Evolutionary conservation across 2,113 vertebrate genomes (phyloP), one percentile per base, ranked within the genome.

Genomic region (Hippocampus abdominalis): DNA sequence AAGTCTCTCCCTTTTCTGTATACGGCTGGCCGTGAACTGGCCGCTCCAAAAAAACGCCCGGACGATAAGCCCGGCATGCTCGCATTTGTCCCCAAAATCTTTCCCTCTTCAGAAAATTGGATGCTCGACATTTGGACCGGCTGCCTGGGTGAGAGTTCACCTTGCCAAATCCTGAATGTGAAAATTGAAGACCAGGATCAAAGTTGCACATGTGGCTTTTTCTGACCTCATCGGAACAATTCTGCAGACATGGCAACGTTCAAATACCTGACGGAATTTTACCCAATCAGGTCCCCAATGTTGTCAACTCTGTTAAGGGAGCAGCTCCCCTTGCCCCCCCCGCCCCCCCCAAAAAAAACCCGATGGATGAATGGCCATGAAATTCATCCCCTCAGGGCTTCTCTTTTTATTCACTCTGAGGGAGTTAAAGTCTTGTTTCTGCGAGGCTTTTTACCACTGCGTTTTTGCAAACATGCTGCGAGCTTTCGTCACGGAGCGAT

Each of bases 1-100:
- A n/a, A n/a, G n/a, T n/a, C n/a, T n/a, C n/a, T n/a, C 49, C 71
- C 46, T 44, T 65, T 71, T 36, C 25, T 65, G 65, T 73, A 83
- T 91, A 61, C 67, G 36, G 36, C 44, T 88, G 83, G 69, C 84
- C 85, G 70, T 91, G 88, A 91, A 90, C 89, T 89, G 13, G 15
- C 12, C 27, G 5, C 18, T 20, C 4, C 3, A 18, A 46, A 13
- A 48, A 48, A 16, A 15, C 44, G 13, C 6, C 13, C 48, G 7
- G 48, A 49, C 18, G 15, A 49, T 49, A 20, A 20, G 15, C 4
- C 15, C 48, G 15, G 46, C 46, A 48, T 18, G 46, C 46, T 48
- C 46, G 4, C 46, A 48, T 18, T 16, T 48, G 46, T n/a, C 4
- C 4, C 46, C 15, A 32, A 18, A 20, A 5, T 49, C 18, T 49